Conservation (phyloP, 2,888 invertebrate genomes). For the Brenthis daphne region DNA sequence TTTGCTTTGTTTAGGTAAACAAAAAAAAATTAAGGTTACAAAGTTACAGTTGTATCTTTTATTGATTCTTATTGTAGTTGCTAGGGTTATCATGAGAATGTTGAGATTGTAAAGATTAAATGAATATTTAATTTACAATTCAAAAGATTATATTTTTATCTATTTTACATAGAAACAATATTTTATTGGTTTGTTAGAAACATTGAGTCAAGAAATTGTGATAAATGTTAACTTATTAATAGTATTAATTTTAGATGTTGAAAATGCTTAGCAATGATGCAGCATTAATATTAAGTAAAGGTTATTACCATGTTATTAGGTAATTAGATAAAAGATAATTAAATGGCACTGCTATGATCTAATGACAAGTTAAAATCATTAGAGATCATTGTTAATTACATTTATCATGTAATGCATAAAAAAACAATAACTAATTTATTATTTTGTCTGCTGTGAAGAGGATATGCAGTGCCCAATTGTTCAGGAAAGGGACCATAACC, state of each 20-base stretch:
- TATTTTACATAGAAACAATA: not conserved
- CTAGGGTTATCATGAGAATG: not conserved
- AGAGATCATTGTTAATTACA: slow-evolving; percentile 10
- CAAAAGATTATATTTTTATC: not conserved
- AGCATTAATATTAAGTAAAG: not conserved
- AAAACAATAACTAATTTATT: slow-evolving; percentile 45
- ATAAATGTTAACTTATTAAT: too few species aligned
- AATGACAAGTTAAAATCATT: slow-evolving; percentile 21
- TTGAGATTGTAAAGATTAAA: slow-evolving; percentile 1
- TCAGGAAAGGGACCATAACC: slow-evolving; percentile 69
- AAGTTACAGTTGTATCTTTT: not conserved
- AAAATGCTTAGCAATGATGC: not conserved
- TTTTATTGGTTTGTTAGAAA: too few species aligned
- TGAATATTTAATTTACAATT: slow-evolving; percentile 2
- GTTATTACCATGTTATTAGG: slow-evolving; percentile 21
- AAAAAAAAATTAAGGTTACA: slow-evolving; percentile 1
- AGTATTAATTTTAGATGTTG: not conserved
- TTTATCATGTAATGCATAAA: slow-evolving; percentile 11
- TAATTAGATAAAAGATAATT: slow-evolving; percentile 30
- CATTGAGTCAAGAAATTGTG: too few species aligned
- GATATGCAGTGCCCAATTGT: slow-evolving; percentile 78
- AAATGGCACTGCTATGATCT: slow-evolving; percentile 18
- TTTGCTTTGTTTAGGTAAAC: not conserved
- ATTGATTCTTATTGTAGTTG: slow-evolving; percentile 1
- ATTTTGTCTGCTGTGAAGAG: slow-evolving; percentile 71